Percentiles rank a stretch among this genome's conserved stretches.
Evolutionary conservation across 2,797 vertebrate species (phyloP).

Genomic region (Selene dorsalis): DNA sequence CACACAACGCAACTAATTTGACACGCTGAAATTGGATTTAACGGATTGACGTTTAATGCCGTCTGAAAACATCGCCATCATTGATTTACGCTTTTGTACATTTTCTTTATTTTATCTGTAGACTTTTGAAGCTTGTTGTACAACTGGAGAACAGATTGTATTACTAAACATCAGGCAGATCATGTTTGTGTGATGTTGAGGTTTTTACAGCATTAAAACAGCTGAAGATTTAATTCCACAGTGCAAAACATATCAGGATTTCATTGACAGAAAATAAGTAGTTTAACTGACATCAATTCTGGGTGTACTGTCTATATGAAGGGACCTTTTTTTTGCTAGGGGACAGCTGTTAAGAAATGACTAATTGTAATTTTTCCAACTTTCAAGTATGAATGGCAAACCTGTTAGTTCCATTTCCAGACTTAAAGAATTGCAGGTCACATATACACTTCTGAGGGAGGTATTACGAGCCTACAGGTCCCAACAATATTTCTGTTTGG

Average conservation of each 20-base stretch:
- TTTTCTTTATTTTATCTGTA: conserved; percentile 25
- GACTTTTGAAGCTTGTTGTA: conserved; percentile 26
- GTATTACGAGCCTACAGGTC: neutral
- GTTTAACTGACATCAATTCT: neutral
- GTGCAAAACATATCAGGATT: conserved; percentile 7
- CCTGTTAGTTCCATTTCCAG: neutral
- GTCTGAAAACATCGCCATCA: conserved; percentile 35
- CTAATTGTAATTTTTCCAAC: too few species aligned
- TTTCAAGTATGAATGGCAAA: neutral
- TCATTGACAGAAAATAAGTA: neutral
- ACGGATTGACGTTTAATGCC: conserved; percentile 27
- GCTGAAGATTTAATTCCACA: conserved; percentile 32
- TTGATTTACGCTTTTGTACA: conserved; percentile 17
- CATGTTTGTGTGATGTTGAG: conserved; percentile 18
- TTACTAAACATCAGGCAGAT: conserved; percentile 19
- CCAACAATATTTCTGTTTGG: conserved; percentile 1
- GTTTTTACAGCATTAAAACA: conserved; percentile 16
- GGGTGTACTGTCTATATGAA: neutral
- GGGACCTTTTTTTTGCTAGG: neutral
- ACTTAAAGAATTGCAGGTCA: neutral
- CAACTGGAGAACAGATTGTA: conserved; percentile 26
- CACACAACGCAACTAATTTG: conserved; percentile 36
- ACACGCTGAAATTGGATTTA: conserved; percentile 61
- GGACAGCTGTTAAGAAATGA: neutral
- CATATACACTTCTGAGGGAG: neutral